Evolutionary conservation across 2,888 invertebrate species (phyloP).

Genomic region (Drosophila borborema): DNA sequence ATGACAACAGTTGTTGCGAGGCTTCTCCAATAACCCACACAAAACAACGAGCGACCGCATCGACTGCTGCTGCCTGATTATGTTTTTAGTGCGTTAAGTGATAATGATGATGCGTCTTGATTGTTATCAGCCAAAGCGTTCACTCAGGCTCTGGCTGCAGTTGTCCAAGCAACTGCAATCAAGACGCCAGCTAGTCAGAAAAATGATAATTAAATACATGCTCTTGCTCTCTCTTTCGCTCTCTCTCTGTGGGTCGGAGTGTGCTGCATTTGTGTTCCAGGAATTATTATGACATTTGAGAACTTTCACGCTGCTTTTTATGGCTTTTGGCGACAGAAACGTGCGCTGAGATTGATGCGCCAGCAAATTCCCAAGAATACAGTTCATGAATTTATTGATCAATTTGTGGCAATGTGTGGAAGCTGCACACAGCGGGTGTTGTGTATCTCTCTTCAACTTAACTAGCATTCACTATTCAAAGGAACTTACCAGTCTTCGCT

Average conservation of each 20-base stretch:
- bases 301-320: slow-evolving; percentile 80
- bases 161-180: slow-evolving; percentile 49
- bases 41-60: slow-evolving; percentile 25
- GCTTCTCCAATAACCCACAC: slow-evolving; percentile 60
- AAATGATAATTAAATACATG: slow-evolving; percentile 61
- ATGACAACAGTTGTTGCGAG: slow-evolving; percentile 5
- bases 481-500: slow-evolving; percentile 99
- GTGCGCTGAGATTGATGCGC: slow-evolving; percentile 72
- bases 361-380: slow-evolving; percentile 69
- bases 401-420: slow-evolving; percentile 75
- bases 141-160: slow-evolving; percentile 35
- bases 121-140: slow-evolving; percentile 67
- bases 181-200: slow-evolving; percentile 65
- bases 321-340: slow-evolving; percentile 73
- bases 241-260: background rate
- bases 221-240: background rate
- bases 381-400: slow-evolving; percentile 71
- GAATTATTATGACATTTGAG: slow-evolving; percentile 84
- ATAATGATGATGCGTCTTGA: slow-evolving; percentile 79
- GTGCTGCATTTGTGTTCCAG: slow-evolving; percentile 59
- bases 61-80: slow-evolving; percentile 68
- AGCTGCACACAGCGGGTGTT: slow-evolving; percentile 57
- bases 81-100: slow-evolving; percentile 81
- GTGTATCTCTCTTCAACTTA: background rate
- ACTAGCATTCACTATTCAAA: background rate